These are phyloP conservation scores for Pseudanteris insignis DNA, from an alignment of 2,888 invertebrate species.

Conservation along the genomic window DNA sequence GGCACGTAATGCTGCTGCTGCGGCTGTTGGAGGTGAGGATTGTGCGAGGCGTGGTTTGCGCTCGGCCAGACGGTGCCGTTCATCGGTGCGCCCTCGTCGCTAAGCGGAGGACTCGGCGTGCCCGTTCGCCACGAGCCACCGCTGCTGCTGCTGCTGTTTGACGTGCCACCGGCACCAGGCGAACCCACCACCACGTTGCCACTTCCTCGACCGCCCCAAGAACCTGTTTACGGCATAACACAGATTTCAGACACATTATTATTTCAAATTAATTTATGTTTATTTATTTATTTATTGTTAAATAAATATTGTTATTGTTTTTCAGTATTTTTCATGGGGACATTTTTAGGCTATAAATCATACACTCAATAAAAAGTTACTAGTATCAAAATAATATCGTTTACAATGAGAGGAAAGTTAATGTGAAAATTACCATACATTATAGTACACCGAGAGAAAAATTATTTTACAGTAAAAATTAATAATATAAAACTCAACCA, in stretches of 20 bases:
- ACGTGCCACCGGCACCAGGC: conserved; percentile 63
- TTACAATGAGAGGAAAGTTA: too few species aligned
- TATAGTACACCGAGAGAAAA: too few species aligned
- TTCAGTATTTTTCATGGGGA: too few species aligned
- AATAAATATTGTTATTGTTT: too few species aligned
- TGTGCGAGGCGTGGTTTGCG: conserved; percentile 50
- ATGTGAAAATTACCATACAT: too few species aligned
- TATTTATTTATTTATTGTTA: conserved; percentile 1
- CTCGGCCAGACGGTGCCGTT: conserved; percentile 58
- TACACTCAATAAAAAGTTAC: too few species aligned
- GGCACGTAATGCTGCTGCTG: conserved; percentile 47
- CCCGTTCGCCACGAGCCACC: conserved; percentile 79
- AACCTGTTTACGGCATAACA: conserved; percentile 48
- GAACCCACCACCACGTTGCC: conserved; percentile 58
- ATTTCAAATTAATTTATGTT: conserved; percentile 2
- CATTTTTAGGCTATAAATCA: too few species aligned
- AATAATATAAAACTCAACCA: too few species aligned
- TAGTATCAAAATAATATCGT: too few species aligned
- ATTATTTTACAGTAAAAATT: too few species aligned
- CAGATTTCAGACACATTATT: too few species aligned
- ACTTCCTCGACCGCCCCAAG: conserved; percentile 61
- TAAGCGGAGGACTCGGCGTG: conserved; percentile 85
- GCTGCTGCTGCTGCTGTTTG: conserved; percentile 76
- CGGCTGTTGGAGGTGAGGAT: conserved; percentile 48
- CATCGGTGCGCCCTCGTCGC: conserved; percentile 73